A percentile compares a stretch with the other conserved stretches of the same genome.
Conservation (phyloP, 2,113 vertebrate genomes). For the Leptocoma aspasia region DNA sequence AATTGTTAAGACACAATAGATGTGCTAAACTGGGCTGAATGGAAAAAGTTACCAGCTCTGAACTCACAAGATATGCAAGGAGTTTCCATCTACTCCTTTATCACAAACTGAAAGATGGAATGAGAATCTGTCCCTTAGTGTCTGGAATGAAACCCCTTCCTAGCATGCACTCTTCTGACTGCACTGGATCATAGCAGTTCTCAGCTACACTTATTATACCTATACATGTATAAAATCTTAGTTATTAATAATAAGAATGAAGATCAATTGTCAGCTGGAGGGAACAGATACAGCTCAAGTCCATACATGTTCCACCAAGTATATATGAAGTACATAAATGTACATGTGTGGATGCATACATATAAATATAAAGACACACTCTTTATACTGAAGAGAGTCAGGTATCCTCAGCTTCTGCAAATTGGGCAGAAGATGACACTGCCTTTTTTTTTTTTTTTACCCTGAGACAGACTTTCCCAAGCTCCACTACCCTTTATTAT, state of each 20-base stretch:
- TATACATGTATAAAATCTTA: neutral
- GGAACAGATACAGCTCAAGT: neutral
- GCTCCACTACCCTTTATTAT: neutral
- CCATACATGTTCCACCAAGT: neutral
- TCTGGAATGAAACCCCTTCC: neutral
- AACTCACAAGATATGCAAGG: neutral
- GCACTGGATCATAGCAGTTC: neutral
- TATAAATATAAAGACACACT: neutral
- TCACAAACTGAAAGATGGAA: neutral
- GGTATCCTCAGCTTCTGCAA: neutral
- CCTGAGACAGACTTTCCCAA: neutral
- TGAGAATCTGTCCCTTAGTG: neutral
- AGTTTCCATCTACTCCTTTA: neutral
- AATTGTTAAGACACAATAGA: neutral
- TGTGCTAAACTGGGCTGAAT: neutral
- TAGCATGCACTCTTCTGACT: neutral
- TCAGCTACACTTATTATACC: neutral
- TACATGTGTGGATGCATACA: fast-evolving
- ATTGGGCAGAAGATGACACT: neutral
- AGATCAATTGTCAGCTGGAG: neutral
- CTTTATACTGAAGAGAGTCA: neutral
- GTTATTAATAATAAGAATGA: neutral
- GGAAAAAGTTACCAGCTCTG: neutral
- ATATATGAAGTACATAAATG: neutral
- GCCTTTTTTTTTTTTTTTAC: neutral